These are phyloP conservation scores for Machimus rusticus DNA, from an alignment of 2,888 invertebrate genomes.

Conservation along the genomic window DNA sequence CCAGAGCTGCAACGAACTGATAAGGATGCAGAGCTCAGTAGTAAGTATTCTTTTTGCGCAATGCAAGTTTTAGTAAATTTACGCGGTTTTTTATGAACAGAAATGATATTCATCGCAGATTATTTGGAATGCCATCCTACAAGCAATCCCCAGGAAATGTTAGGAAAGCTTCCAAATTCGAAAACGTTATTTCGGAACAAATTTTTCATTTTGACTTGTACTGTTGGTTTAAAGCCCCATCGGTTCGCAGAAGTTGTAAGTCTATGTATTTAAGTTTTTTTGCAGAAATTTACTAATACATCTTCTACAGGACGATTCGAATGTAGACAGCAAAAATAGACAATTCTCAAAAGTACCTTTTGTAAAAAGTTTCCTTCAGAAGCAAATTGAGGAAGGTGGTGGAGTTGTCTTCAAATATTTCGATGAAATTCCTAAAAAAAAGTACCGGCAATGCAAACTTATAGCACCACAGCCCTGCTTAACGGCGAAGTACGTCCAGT, in stretches of 20 bases:
- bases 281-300: background rate
- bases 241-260: conserved; percentile 45
- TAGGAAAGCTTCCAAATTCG: conserved; percentile 67
- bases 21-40: conserved; percentile 65
- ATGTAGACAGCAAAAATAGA: conserved; percentile 55
- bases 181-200: conserved; percentile 66
- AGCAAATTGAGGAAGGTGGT: conserved; percentile 70
- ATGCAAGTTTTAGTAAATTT: background rate
- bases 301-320: background rate
- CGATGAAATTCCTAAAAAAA: conserved; percentile 66
- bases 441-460: conserved; percentile 67
- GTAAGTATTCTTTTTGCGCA: conserved; percentile 20
- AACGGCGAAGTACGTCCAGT: conserved; percentile 78
- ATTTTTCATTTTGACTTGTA: conserved; percentile 69
- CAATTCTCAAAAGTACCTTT: conserved; percentile 66
- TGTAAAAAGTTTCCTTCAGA: conserved; percentile 67
- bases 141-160: conserved; percentile 52
- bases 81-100: conserved; percentile 42
- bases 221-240: conserved; percentile 58
- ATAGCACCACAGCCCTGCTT: conserved; percentile 76
- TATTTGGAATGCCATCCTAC: conserved; percentile 48
- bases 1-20: conserved; percentile 66
- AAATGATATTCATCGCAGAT: conserved; percentile 50
- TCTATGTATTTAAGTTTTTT: background rate
- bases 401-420: conserved; percentile 71